Percentiles rank a stretch among this genome's conserved stretches.
Conservation (phyloP, 2,888 invertebrate species). For the Diarsia mendica region DNA sequence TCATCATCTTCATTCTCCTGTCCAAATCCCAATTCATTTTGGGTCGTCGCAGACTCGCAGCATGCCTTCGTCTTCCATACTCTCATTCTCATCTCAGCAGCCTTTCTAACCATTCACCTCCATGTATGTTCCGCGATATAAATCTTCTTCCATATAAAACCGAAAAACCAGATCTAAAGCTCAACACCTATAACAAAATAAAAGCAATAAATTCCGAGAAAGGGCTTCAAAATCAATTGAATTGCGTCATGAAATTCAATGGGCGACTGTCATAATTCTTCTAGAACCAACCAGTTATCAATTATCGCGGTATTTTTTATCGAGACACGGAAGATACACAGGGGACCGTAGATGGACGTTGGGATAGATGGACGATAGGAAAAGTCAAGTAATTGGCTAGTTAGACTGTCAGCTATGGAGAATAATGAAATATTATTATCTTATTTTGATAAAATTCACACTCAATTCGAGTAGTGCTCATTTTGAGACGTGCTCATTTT, state of each 20-base stretch:
- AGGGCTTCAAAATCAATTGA: slow-evolving; percentile 24
- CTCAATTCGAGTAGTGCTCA: too few relatives aligned
- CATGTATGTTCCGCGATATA: too few relatives aligned
- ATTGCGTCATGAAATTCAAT: slow-evolving; percentile 56
- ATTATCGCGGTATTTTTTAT: slow-evolving; percentile 46
- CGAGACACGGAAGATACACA: slow-evolving; percentile 33
- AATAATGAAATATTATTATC: neutral
- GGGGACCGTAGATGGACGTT: slow-evolving; percentile 35
- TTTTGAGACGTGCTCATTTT: too few relatives aligned
- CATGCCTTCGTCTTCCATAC: too few relatives aligned
- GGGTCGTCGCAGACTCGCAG: too few relatives aligned
- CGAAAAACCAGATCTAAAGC: neutral
- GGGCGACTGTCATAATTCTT: slow-evolving; percentile 36
- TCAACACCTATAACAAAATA: slow-evolving; percentile 12
- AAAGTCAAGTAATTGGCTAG: slow-evolving; percentile 40
- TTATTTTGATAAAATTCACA: too few relatives aligned
- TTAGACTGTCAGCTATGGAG: slow-evolving; percentile 9
- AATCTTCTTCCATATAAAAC: neutral
- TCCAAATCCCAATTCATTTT: too few relatives aligned
- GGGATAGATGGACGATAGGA: slow-evolving; percentile 24
- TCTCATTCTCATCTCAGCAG: too few relatives aligned
- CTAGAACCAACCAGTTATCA: slow-evolving; percentile 35
- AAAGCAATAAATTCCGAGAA: slow-evolving; percentile 15
- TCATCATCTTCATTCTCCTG: too few relatives aligned
- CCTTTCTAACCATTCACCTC: too few relatives aligned